Conservation (phyloP, 2,797 vertebrate genomes). For the Otolemur crassicaudatus region DNA sequence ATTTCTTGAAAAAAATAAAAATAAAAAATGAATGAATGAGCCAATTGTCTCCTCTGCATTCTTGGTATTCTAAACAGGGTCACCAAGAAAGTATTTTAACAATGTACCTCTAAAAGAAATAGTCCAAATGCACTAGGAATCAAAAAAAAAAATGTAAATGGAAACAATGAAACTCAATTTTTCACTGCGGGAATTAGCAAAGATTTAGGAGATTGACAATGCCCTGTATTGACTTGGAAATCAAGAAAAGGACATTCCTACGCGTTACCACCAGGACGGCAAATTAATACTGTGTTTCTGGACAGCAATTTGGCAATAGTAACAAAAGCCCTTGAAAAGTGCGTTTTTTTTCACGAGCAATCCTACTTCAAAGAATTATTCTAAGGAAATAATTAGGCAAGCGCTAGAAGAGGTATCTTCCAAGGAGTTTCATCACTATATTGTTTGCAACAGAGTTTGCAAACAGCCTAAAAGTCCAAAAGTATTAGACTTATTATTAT, state of each 20-base stretch:
- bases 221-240: conserved; percentile 28
- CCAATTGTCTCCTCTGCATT: background rate
- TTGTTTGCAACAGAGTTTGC: conserved; percentile 31
- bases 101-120: conserved; percentile 1
- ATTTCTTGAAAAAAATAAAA: too few relatives aligned
- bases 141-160: conserved; percentile 48
- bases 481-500: background rate
- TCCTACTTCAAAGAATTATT: conserved; percentile 75
- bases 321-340: conserved; percentile 76
- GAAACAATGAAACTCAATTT: conserved; percentile 54
- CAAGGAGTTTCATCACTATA: conserved; percentile 6
- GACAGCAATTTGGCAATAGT: conserved; percentile 69
- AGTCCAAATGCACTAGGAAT: conserved; percentile 7
- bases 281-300: conserved; percentile 69
- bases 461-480: conserved; percentile 30
- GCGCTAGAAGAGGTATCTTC: conserved; percentile 65
- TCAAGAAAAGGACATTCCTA: conserved; percentile 61
- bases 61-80: background rate
- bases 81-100: conserved; percentile 46
- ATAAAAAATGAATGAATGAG: background rate
- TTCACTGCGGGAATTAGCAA: conserved; percentile 70
- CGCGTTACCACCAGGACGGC: conserved; percentile 29
- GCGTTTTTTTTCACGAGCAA: conserved; percentile 62
- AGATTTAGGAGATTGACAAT: conserved; percentile 72
- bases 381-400: conserved; percentile 77